Conservation (phyloP, 2,113 vertebrate species). For the Willisornis vidua region DNA sequence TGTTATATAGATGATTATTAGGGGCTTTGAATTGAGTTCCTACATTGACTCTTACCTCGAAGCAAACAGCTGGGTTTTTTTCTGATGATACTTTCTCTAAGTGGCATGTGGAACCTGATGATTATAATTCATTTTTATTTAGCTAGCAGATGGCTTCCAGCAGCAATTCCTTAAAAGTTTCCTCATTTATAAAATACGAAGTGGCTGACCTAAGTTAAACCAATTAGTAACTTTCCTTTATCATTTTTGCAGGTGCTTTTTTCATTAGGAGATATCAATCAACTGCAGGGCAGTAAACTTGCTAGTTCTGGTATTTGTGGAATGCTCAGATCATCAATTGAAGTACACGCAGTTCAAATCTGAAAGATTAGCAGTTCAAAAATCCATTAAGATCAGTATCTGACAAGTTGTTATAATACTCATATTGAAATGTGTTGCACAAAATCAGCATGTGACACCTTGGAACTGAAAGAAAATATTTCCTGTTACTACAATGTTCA, state of each 20-base stretch:
- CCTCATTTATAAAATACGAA: slow-evolving; percentile 63
- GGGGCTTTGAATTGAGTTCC: neutral
- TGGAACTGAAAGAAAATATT: slow-evolving; percentile 39
- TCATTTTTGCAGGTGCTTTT: slow-evolving; percentile 65
- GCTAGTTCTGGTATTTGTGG: slow-evolving; percentile 54
- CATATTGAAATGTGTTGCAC: slow-evolving; percentile 8
- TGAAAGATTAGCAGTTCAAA: slow-evolving; percentile 69
- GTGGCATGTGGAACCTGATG: neutral
- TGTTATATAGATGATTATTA: neutral
- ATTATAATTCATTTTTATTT: slow-evolving; percentile 52
- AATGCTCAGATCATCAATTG: slow-evolving; percentile 59
- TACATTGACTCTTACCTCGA: neutral
- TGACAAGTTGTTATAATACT: slow-evolving; percentile 8
- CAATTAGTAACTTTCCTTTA: slow-evolving; percentile 67
- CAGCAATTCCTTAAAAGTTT: slow-evolving; percentile 59
- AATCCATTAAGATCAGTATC: slow-evolving; percentile 60
- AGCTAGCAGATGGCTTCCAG: slow-evolving; percentile 61
- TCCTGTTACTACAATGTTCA: slow-evolving; percentile 1
- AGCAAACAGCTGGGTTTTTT: neutral
- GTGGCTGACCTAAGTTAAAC: slow-evolving; percentile 65
- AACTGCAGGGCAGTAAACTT: slow-evolving; percentile 62
- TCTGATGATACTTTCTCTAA: neutral
- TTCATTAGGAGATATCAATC: slow-evolving; percentile 66
- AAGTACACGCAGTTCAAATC: slow-evolving; percentile 50
- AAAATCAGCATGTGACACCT: neutral